phyloP scores from a whole-genome alignment of 2,797 vertebrate species.

The Rhinella marina region DNA sequence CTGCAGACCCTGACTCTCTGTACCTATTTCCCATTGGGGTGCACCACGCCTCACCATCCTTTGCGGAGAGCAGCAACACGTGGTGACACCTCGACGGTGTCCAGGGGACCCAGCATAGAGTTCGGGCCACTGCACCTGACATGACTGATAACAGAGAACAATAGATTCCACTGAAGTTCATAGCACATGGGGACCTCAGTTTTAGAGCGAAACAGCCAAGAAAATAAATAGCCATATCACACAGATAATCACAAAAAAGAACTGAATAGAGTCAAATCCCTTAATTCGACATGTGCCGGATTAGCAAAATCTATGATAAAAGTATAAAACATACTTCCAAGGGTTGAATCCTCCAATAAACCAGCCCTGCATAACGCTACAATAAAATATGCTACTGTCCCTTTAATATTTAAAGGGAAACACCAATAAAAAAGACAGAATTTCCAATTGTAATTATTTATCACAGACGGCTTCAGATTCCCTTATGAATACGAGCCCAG shows the following conservation, averaged over 20 bases:
- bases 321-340: not conserved
- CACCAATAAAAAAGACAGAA: not conserved
- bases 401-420: conserved; percentile 23
- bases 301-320: not conserved
- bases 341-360: not conserved
- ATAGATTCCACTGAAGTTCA: not conserved
- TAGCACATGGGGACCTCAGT: not conserved
- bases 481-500: not conserved
- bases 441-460: not conserved
- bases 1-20: too few species aligned
- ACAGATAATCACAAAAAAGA: too few species aligned
- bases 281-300: not conserved
- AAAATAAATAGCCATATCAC: not conserved
- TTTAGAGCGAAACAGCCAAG: not conserved
- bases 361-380: not conserved
- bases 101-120: too few species aligned
- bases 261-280: not conserved
- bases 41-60: too few species aligned
- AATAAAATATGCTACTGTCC: not conserved
- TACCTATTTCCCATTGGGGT: too few species aligned
- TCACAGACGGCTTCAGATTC: not conserved
- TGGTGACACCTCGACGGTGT: too few species aligned
- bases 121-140: not conserved
- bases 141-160: not conserved
- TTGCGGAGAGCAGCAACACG: too few species aligned